phyloP scores from a whole-genome alignment of 2,797 vertebrate genomes.

The Triplophysa yarkandensis region DNA sequence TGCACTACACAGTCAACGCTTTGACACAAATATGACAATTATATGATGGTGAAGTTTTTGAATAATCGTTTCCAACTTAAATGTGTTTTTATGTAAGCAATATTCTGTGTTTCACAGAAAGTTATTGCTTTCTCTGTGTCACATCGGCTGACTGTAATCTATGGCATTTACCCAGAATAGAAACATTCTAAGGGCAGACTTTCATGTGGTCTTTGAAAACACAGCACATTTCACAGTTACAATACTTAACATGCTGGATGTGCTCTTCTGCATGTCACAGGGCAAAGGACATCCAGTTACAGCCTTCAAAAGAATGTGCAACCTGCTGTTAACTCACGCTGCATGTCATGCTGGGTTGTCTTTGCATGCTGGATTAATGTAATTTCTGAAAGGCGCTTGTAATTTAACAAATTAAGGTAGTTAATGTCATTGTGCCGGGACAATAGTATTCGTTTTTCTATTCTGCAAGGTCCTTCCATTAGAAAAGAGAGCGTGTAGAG shows the following conservation, averaged over 20 bases:
- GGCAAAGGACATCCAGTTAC: not conserved
- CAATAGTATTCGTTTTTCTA: not conserved
- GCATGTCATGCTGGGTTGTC: not conserved
- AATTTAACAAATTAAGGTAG: not conserved
- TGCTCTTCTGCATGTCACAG: slow-evolving; percentile 11
- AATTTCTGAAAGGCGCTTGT: not conserved
- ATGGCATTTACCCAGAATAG: slow-evolving; percentile 39
- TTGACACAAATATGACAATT: slow-evolving; percentile 35
- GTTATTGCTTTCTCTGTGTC: not conserved
- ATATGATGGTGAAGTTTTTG: slow-evolving; percentile 16
- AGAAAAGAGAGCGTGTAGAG: not conserved
- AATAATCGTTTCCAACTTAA: slow-evolving; percentile 14
- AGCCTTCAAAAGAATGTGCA: not conserved
- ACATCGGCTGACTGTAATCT: slow-evolving; percentile 10
- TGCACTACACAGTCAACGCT: slow-evolving; percentile 47
- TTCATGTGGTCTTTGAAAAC: slow-evolving; percentile 30
- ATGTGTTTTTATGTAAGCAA: not conserved
- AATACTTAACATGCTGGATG: not conserved
- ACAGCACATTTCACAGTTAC: slow-evolving; percentile 13
- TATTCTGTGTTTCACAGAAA: not conserved
- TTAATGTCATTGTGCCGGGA: not conserved
- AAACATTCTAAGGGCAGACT: slow-evolving; percentile 16
- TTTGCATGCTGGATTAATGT: not conserved
- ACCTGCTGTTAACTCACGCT: not conserved
- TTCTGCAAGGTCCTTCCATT: not conserved